Evolutionary conservation across 2,113 vertebrate species (phyloP), one percentile per base, ranked within the genome.

Genomic region (Taxidea taxus): DNA sequence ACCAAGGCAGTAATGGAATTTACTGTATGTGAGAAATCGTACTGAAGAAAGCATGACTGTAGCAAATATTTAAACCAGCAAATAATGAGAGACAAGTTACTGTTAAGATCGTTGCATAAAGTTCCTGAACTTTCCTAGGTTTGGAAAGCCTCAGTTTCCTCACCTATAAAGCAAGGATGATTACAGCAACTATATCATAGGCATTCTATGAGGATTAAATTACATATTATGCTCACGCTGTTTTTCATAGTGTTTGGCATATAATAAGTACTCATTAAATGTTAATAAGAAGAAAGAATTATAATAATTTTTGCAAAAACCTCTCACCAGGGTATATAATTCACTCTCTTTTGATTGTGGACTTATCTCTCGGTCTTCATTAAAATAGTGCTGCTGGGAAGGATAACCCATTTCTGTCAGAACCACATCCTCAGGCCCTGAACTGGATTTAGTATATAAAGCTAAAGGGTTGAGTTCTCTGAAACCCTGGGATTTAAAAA

Each of bases 401-500:
- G 2, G 0, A 95, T 77, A 25, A 5, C 44, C 85, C 94, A 96
- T 54, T n/a, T 97, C 96, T 66, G 87, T 42, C 74, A 95, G 44
- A 47, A 91, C 87, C 89, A 23, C 9, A 5, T 92, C 95, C 34
- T 96, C 92, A 2, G 80, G 82, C 16, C 77, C 95, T 14, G 23
- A 84, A 72, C 87, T 87, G 58, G 98, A 94, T 49, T 98, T 98
- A 56, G 99, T 31, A 86, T 99, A 99, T 23, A 99, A 98, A 82
- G 98, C 98, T 31, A 98, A 98, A 44, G 99, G 99, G 78, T 98
- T 99, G 94, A 99, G 95, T 18, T 98, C 97, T 62, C 83, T 47
- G 87, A 99, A 99, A 34, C 98, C 97, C 99, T 99, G 95, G 42
- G 49, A 72, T 83, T 74, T 94, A 93, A n/a, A n/a, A 70, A 77